phyloP scores from a whole-genome alignment of 2,888 invertebrate species.

The Arrhopalites spinosus region DNA sequence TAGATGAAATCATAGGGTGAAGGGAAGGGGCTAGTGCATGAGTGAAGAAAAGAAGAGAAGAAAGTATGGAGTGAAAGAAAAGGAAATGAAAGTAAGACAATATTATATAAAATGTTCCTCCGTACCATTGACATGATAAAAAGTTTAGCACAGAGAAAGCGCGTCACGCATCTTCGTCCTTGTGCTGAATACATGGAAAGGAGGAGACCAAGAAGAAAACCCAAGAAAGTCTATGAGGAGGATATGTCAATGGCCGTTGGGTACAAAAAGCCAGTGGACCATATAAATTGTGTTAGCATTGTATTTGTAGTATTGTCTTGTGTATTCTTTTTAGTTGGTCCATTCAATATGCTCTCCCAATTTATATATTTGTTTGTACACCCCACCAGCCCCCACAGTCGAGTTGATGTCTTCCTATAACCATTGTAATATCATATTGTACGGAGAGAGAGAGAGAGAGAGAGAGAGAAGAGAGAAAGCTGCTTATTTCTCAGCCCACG shows the following conservation, averaged over 20 bases:
- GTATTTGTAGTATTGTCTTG: too few relatives aligned
- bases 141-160: background rate
- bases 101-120: background rate
- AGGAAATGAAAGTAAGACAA: background rate
- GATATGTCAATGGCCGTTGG: constrained; percentile 3
- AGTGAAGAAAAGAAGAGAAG: background rate
- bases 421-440: background rate
- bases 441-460: background rate
- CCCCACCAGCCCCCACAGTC: too few relatives aligned
- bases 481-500: constrained; percentile 45
- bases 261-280: constrained; percentile 8
- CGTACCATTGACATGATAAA: constrained; percentile 18
- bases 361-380: background rate
- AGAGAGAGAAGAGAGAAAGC: background rate
- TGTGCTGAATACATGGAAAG: background rate
- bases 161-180: background rate
- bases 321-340: background rate
- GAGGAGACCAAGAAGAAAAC: background rate
- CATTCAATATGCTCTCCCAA: background rate
- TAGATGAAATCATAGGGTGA: constrained; percentile 1
- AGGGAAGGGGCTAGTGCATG: background rate
- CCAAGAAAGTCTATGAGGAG: background rate
- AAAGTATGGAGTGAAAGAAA: background rate
- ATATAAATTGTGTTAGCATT: constrained; percentile 29
- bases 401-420: too few relatives aligned